These are phyloP conservation scores for Diaperis boleti DNA, from an alignment of 2,888 invertebrate species.

Conservation along the genomic window DNA sequence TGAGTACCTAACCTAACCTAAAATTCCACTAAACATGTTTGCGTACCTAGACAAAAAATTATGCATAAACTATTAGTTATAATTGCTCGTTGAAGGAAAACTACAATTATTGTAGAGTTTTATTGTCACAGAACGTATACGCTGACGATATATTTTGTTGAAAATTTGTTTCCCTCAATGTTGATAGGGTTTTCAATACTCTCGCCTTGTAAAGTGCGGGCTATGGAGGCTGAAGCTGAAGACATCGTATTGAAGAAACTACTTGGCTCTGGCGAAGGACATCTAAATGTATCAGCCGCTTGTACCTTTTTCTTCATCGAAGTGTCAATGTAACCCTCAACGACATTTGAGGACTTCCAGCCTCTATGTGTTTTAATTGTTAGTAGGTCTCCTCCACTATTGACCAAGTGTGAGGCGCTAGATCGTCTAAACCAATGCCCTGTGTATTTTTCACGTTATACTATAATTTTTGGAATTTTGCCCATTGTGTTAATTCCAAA, in stretches of 20 bases:
- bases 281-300: neutral
- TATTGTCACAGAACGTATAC: neutral
- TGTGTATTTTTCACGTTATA: neutral
- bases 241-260: neutral
- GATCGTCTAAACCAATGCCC: neutral
- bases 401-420: too few relatives aligned
- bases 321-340: neutral
- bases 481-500: neutral
- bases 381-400: too few relatives aligned
- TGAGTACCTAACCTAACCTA: neutral
- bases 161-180: too few relatives aligned
- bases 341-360: too few relatives aligned
- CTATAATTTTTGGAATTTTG: neutral
- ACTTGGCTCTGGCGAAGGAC: neutral
- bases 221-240: slow-evolving; percentile 3
- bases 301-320: neutral
- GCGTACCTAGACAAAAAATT: neutral
- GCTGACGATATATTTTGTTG: neutral
- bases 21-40: neutral
- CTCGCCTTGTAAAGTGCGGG: neutral
- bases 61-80: neutral
- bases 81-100: neutral
- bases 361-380: too few relatives aligned
- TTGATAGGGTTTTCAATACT: neutral
- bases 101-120: too few relatives aligned